Base-by-base conservation (phyloP, 2,113 vertebrate genomes). In the Sclerurus mexicanus region DNA sequence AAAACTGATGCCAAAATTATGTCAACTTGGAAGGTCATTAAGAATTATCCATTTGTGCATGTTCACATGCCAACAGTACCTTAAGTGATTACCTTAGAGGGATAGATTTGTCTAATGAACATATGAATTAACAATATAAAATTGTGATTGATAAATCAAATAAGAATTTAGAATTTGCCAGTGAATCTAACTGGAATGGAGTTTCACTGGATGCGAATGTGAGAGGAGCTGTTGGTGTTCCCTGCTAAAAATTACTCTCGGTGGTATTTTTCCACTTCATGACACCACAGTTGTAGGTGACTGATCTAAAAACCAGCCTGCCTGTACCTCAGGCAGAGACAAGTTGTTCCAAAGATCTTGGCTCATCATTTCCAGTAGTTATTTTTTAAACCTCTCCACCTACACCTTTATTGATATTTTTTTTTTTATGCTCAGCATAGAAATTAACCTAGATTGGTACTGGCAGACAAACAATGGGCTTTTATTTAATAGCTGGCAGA, bases 1-100 rank as follows among this genome's bases (percentile, higher is more conserved):
- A 90, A 90, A 75, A 86, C 52, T 21, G 79, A 71, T 95, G 96
- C 96, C 96, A 96, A 96, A 96, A 97, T 95, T 90, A 84, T 97
- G 96, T 96, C 93, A 95, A 0, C 90, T 86, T 91, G 53, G 96
- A 96, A 96, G 96, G 96, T 96, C 95, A 96, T 95, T 95, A 97
- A 93, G 88, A 96, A 92, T 86, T 92, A 96, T 59, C 90, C 92
- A 93, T 96, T 96, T 96, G 96, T 93, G 86, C 93, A 30, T 87
- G 93, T 95, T 95, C 91, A 63, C 83, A 75, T 92, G 94, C 94
- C 96, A 97, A 64, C 86, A 89, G 86, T 89, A 97, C 93, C 96
- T 94, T 87, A 93, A 91, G 56, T 92, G 90, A 96, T 95, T 94
- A 96, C 96, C 95, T 96, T 94, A 66, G 96, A 95, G 92, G 72